Conservation (phyloP, 64 coral and sea anemone species). For the Catalaphyllia jardinei region DNA sequence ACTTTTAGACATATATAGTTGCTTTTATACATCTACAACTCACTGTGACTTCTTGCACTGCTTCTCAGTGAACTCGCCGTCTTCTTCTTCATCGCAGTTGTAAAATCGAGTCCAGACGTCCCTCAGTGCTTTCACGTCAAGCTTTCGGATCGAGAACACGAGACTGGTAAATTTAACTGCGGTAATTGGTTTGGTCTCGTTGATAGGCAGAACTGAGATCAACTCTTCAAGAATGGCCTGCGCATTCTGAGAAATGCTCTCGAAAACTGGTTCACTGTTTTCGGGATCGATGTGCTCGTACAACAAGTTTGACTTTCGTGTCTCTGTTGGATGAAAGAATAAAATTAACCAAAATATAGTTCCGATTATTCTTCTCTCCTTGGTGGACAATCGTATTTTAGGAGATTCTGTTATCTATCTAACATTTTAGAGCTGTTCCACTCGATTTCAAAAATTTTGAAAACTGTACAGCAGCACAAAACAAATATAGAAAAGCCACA, state of each 20-base stretch:
- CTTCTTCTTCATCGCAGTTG: constrained; percentile 5
- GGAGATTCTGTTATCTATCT: too few species aligned
- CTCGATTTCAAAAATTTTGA: too few species aligned
- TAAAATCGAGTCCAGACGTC: constrained; percentile 47
- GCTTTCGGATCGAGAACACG: constrained; percentile 60
- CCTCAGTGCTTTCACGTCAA: constrained; percentile 31
- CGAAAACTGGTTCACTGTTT: not conserved
- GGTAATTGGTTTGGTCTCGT: constrained; percentile 41
- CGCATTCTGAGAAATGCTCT: not conserved
- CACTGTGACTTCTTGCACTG: constrained; percentile 63
- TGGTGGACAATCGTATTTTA: too few species aligned
- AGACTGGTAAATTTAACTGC: constrained; percentile 56
- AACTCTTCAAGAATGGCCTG: constrained; percentile 47
- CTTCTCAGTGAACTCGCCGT: constrained; percentile 17
- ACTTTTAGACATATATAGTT: not conserved
- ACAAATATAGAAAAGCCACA: too few species aligned
- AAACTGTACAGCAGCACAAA: too few species aligned
- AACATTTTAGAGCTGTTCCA: too few species aligned
- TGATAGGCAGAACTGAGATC: constrained; percentile 33
- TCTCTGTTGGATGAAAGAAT: not conserved
- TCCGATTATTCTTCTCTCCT: too few species aligned
- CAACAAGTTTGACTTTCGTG: constrained; percentile 3
- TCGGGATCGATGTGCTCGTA: not conserved
- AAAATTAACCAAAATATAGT: too few species aligned
- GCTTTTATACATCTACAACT: not conserved